Evolutionary conservation across 2,797 vertebrate genomes (phyloP).

Genomic region (Anas bernieri): DNA sequence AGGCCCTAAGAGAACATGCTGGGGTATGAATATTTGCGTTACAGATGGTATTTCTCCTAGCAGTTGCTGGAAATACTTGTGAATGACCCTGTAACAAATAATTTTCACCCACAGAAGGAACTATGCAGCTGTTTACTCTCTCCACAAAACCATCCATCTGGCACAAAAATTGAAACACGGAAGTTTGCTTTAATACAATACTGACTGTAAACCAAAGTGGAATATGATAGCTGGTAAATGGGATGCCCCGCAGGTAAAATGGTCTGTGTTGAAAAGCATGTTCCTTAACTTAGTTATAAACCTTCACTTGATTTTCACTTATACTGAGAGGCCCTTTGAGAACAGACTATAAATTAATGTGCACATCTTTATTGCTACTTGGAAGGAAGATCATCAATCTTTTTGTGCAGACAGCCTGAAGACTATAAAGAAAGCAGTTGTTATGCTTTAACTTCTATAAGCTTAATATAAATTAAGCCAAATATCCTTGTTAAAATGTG

Average conservation of each 20-base stretch:
- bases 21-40: not conserved
- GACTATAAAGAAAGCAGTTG: not conserved
- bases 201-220: not conserved
- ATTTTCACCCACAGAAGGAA: not conserved
- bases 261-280: not conserved
- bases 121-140: not conserved
- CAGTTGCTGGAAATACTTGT: not conserved
- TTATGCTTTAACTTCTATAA: slow-evolving; percentile 5
- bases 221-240: not conserved
- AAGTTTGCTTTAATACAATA: not conserved
- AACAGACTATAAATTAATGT: not conserved
- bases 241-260: not conserved
- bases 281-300: slow-evolving; percentile 1
- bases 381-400: not conserved
- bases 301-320: not conserved
- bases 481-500: slow-evolving; percentile 34
- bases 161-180: not conserved
- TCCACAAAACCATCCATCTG: not conserved
- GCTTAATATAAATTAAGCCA: slow-evolving; percentile 18
- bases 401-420: not conserved
- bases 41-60: not conserved
- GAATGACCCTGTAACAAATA: not conserved
- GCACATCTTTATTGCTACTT: not conserved
- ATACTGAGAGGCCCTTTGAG: not conserved
- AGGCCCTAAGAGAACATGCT: not conserved